Base-by-base conservation (phyloP, 2,113 vertebrate genomes). In the Garra rufa region DNA sequence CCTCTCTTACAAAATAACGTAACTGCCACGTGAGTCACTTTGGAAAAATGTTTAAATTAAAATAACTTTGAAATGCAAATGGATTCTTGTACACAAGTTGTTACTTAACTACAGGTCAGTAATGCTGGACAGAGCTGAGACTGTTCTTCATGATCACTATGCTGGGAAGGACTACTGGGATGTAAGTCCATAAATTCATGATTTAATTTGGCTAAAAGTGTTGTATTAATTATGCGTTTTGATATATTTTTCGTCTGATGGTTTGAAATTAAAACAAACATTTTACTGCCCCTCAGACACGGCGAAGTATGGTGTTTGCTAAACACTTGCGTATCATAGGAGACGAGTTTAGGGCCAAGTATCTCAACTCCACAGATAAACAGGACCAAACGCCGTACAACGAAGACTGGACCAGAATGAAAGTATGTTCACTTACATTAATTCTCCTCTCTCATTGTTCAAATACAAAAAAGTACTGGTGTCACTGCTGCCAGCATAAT, bases 101-200 rank as follows among this genome's bases (percentile, higher is more conserved):
- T 30, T 71, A 91, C 92, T 78, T 91, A 90, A 59, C 30, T 67
- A 30, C 74, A 97, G 96, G 92, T 97, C 96, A 52, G 95, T 99
- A 89, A 97, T 99, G 97, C 87, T 99, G 74, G 98, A 99, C 93
- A 93, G 98, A 93, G 97, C 98, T 8, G 98, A 99, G 91, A 98
- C 97, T 52, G 95, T 99, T 38, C 97, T 99, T 11, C 98, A 99
- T 50, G 97, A 99, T 90, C 96, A 98, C 89, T 99, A 99, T 8
- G 97, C 97, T 76, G 97, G 97, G 28, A 98, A 95, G 89, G 96
- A 97, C 88, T 99, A 99, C 89, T 99, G 98, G 98, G 95, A 99
- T 85, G 98, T 99, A 93, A 97, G 98, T 97, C 4, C 10, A 59
- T 41, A 2, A 30, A 52, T 26, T 11, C 21, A 41, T 34, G 14